Percentiles rank a stretch among this genome's conserved stretches.
These are phyloP conservation scores for Discoglossus pictus DNA, from an alignment of 2,797 vertebrate genomes.

Conservation along the genomic window DNA sequence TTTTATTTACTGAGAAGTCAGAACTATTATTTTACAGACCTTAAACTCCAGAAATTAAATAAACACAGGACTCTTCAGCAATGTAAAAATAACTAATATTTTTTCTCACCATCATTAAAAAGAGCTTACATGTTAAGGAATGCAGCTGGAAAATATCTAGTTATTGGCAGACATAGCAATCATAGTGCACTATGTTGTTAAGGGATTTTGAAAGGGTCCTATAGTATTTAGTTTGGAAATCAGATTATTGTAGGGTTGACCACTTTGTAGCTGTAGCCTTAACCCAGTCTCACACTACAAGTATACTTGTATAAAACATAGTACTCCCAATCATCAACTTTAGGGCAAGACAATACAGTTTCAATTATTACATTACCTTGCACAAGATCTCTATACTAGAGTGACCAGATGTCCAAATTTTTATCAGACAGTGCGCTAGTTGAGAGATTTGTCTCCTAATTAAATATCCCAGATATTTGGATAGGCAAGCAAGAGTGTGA, in stretches of 20 bases:
- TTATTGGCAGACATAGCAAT: conserved; percentile 22
- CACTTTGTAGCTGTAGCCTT: background rate
- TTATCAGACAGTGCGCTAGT: no score
- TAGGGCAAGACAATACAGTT: background rate
- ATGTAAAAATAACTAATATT: conserved; percentile 45
- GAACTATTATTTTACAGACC: background rate
- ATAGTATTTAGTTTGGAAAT: conserved; percentile 41
- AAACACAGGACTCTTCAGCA: conserved; percentile 14
- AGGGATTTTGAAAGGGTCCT: conserved; percentile 20
- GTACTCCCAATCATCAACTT: conserved; percentile 3
- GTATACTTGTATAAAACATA: background rate
- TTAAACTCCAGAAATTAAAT: background rate
- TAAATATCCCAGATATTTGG: no score
- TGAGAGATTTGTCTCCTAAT: no score
- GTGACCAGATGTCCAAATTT: no score
- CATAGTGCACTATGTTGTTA: conserved; percentile 21
- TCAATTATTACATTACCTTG: no score
- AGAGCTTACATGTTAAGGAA: conserved; percentile 29
- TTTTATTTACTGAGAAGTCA: background rate
- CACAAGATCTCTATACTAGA: no score
- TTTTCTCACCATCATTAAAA: conserved; percentile 44
- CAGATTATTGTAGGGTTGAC: conserved; percentile 14
- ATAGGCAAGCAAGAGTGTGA: no score
- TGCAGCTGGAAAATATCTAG: conserved; percentile 42
- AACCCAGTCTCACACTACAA: conserved; percentile 10